Conservation (phyloP, 2,888 invertebrate genomes). For the Boloria euphrosyne region DNA sequence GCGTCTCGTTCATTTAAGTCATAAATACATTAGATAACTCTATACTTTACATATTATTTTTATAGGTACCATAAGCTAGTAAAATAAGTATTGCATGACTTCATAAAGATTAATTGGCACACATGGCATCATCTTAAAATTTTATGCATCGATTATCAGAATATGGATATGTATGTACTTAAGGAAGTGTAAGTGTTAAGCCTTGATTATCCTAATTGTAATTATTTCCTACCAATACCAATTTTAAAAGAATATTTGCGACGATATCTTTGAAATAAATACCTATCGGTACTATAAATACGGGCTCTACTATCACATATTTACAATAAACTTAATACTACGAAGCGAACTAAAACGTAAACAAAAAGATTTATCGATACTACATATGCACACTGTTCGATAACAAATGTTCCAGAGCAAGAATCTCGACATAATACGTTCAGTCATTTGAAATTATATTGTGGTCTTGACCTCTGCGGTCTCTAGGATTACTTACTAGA, state of each 20-base stretch:
- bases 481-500: slow-evolving; percentile 39
- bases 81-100: not conserved
- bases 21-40: slow-evolving; percentile 33
- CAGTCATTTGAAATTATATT: slow-evolving; percentile 33
- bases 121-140: too few relatives aligned
- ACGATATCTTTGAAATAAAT: too few relatives aligned
- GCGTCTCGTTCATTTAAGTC: slow-evolving; percentile 36
- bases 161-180: too few relatives aligned
- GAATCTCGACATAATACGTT: slow-evolving; percentile 24
- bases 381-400: not conserved
- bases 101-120: not conserved
- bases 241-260: too few relatives aligned
- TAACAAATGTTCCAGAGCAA: slow-evolving; percentile 20
- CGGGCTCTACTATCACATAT: too few relatives aligned
- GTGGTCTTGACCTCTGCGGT: slow-evolving; percentile 41
- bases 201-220: too few relatives aligned
- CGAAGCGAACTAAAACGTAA: slow-evolving; percentile 1
- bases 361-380: not conserved
- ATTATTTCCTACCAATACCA: too few relatives aligned
- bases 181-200: too few relatives aligned
- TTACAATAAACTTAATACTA: too few relatives aligned
- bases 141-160: too few relatives aligned
- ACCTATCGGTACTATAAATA: too few relatives aligned
- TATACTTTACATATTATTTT: slow-evolving; percentile 9
- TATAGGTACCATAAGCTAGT: not conserved